Percentiles rank a stretch among this genome's conserved stretches.
These are phyloP conservation scores for Lanius collurio DNA, from an alignment of 2,113 vertebrate species.

Conservation along the genomic window DNA sequence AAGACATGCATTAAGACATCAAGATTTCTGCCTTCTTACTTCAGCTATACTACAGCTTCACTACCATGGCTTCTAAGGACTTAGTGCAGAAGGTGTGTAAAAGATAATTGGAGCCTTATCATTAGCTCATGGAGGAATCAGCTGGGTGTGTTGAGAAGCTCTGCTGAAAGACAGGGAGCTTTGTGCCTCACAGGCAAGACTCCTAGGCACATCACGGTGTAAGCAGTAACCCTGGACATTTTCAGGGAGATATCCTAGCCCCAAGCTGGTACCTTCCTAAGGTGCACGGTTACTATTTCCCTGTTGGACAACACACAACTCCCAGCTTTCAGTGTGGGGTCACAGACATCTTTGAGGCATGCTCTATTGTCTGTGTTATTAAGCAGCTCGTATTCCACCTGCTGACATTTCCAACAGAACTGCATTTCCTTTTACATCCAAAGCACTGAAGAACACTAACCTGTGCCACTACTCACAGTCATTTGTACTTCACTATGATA, in stretches of 20 bases:
- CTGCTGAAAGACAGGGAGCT: not conserved
- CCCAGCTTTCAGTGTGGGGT: not conserved
- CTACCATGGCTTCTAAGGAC: not conserved
- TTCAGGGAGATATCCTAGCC: not conserved
- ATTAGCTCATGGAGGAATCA: not conserved
- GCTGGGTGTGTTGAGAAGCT: not conserved
- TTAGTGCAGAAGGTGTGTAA: not conserved
- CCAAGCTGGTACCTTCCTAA: not conserved
- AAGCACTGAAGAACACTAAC: not conserved
- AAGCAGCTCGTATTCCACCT: not conserved
- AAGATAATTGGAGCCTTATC: not conserved
- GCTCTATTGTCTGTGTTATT: not conserved
- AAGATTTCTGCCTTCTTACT: not conserved
- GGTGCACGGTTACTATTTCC: not conserved
- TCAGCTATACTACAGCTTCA: not conserved
- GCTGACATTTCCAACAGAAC: not conserved
- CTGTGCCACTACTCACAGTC: not conserved
- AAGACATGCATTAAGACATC: not conserved
- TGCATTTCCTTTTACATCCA: not conserved
- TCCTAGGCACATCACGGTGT: not conserved
- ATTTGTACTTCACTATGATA: not conserved
- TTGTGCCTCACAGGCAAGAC: not conserved
- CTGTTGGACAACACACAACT: not conserved
- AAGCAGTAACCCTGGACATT: not conserved
- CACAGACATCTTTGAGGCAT: not conserved